Percentiles rank a stretch among this genome's conserved stretches.
These are phyloP conservation scores for Oxygymnocypris stewartii DNA, from an alignment of 2,113 vertebrate species.

Conservation along the genomic window DNA sequence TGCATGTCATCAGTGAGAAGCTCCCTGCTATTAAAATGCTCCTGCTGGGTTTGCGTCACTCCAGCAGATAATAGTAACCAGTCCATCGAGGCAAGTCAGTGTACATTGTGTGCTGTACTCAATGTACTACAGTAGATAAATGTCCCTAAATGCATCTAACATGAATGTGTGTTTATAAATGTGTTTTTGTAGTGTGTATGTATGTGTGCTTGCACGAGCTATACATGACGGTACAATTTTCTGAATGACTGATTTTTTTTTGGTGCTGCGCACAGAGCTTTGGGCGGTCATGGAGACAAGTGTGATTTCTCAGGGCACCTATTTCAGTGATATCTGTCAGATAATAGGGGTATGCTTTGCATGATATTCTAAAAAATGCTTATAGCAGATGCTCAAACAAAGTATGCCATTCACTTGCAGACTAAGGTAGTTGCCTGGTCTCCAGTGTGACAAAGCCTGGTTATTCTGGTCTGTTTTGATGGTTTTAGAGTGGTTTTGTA, in stretches of 20 bases:
- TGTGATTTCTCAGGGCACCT: neutral
- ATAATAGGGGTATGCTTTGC: neutral
- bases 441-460: neutral
- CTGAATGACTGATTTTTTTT: neutral
- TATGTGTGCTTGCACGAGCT: neutral
- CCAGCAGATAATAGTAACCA: neutral
- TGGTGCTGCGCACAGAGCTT: neutral
- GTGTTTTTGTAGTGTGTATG: neutral
- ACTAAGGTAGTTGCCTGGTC: neutral
- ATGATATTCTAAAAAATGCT: conserved; percentile 1
- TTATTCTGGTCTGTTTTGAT: conserved; percentile 5
- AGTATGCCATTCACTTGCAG: neutral
- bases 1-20: conserved; percentile 1
- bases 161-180: neutral
- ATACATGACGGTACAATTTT: neutral
- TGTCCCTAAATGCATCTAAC: neutral
- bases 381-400: neutral
- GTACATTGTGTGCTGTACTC: conserved; percentile 11
- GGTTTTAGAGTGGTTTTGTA: neutral
- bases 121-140: neutral
- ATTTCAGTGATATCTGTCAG: conserved; percentile 17
- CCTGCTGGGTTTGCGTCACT: conserved; percentile 1
- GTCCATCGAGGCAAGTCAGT: conserved; percentile 17
- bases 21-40: neutral
- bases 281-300: neutral